Base-by-base conservation (phyloP, 2,113 vertebrate genomes). In the Catagonus wagneri region DNA sequence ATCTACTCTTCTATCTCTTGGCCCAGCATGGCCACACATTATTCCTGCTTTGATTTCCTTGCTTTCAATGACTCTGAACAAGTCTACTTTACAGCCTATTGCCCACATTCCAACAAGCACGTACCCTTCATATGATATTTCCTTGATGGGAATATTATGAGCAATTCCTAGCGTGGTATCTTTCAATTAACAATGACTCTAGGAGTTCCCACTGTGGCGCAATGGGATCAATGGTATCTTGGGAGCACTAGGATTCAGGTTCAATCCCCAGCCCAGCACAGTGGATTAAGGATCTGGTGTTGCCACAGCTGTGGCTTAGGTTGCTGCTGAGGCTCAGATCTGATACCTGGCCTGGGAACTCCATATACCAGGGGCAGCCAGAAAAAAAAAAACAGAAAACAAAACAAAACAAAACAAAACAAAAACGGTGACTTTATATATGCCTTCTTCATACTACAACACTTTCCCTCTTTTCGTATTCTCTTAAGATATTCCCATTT, bases 1-100 rank as follows among this genome's bases (percentile, higher is more conserved):
- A 32, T 34, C 81, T 79, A 85, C n/a, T 80, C 20, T 34, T 93
- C 25, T 90, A 9, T 80, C 20, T 94, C 90, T 95, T 92, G 20
- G 65, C 6, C 9, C 27, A 92, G 44, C 27, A 87, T 83, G 34
- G 34, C 19, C 65, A 84, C 1, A 58, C 12, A 65, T 52, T 78
- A 81, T 39, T 52, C 23, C 34, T 74, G 27, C n/a, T 95, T 44
- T 81, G 7, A 85, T 66, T 78, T 95, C 71, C 25, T 58, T 74
- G 15, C 27, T 61, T 71, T 95, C 61, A 63, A 15, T 23, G 19
- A 90, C 61, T 95, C 76, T 93, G 20, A 96, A 2, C 3, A 94
- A 95, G 56, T 84, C 39, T 27, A 80, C 69, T 34, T 81, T 80
- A 81, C 0, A 92, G 44, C 7, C 11, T 27, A 8, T 93, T 93